Evolutionary conservation across 1,140 invertebrate species (phyloP).

Genomic region (Drosophila pachea): DNA sequence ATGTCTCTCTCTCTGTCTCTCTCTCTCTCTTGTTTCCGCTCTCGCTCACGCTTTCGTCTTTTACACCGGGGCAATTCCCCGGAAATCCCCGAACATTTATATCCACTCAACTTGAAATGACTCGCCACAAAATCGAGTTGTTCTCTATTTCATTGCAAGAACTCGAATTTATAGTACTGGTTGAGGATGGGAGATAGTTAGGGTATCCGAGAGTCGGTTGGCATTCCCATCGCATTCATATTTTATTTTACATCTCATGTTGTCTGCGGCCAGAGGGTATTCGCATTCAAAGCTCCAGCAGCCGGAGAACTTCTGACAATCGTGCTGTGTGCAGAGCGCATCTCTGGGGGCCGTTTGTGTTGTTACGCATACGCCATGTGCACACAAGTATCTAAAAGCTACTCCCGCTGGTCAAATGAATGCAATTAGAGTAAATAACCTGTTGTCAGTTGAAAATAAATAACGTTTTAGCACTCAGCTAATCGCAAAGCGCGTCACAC

Average conservation of each 20-base stretch:
- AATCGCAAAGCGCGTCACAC: neutral
- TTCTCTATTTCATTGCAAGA: neutral
- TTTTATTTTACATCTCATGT: neutral
- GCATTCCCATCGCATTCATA: neutral
- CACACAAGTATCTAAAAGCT: neutral
- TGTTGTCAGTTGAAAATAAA: conserved; percentile 18
- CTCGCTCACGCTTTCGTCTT: conserved; percentile 19
- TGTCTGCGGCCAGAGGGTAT: neutral
- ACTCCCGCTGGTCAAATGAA: neutral
- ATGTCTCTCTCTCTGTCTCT: neutral
- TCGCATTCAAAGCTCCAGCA: neutral
- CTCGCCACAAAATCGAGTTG: conserved; percentile 48
- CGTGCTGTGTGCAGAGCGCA: neutral
- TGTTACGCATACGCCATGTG: conserved; percentile 22
- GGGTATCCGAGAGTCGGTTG: neutral
- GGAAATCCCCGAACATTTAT: conserved; percentile 53
- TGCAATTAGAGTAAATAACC: conserved; percentile 38
- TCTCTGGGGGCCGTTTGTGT: conserved; percentile 48
- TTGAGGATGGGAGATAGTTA: neutral
- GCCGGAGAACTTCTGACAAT: neutral
- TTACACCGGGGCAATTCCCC: conserved; percentile 22
- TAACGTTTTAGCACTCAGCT: conserved; percentile 38
- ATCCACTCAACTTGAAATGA: conserved; percentile 72
- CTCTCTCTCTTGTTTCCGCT: neutral
- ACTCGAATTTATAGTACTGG: too few species aligned